These are phyloP conservation scores for Anneissia japonica DNA, from an alignment of 35 echinoderm and acorn worm species.

Conservation along the genomic window DNA sequence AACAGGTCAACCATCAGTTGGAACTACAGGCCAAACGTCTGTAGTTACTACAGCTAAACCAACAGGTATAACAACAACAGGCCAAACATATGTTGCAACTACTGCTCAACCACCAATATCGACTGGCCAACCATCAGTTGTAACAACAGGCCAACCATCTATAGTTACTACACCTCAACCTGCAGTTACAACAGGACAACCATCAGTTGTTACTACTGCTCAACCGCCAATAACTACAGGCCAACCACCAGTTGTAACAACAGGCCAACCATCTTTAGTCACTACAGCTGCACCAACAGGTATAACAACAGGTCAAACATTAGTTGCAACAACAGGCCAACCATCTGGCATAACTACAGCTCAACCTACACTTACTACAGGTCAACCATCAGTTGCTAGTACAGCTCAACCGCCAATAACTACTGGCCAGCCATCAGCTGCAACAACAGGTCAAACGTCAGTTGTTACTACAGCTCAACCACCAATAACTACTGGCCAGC, in stretches of 20 bases:
- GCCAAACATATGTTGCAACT: neutral
- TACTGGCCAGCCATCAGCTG: neutral
- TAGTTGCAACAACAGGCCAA: neutral
- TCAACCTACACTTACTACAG: neutral
- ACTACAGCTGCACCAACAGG: neutral
- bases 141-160: neutral
- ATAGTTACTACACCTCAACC: too few species aligned
- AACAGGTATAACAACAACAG: neutral
- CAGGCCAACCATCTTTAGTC: neutral
- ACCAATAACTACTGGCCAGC: neutral
- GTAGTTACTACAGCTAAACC: too few species aligned
- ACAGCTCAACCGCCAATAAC: neutral
- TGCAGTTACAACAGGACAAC: neutral
- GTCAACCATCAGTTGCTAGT: neutral
- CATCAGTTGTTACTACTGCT: neutral
- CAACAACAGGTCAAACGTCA: neutral
- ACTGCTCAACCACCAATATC: neutral
- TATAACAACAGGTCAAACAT: neutral
- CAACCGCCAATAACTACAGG: neutral
- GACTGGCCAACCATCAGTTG: neutral
- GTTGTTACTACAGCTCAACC: neutral
- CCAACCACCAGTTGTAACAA: neutral
- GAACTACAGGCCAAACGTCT: neutral
- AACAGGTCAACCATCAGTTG: neutral
- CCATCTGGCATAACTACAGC: neutral